Conservation (phyloP, 2,888 invertebrate species). For the Drosophila austrosaltans region DNA sequence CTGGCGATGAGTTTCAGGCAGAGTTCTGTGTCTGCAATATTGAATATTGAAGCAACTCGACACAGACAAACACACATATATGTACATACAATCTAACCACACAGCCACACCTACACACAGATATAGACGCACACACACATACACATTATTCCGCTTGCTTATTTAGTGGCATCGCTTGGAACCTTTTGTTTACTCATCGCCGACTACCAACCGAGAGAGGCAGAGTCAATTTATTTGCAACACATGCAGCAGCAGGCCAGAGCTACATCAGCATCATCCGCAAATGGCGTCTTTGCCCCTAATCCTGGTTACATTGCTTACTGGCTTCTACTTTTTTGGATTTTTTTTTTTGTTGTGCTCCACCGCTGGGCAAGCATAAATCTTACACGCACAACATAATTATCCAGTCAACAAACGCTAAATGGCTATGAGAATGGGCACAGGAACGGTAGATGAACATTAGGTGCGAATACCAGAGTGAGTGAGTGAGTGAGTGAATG, state of each 20-base stretch:
- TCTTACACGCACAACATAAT: slow-evolving; percentile 73
- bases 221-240: slow-evolving; percentile 71
- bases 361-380: slow-evolving; percentile 59
- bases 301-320: slow-evolving; percentile 51
- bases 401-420: slow-evolving; percentile 74
- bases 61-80: slow-evolving; percentile 27
- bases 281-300: slow-evolving; percentile 67
- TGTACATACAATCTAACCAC: not conserved
- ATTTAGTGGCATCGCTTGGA: slow-evolving; percentile 14
- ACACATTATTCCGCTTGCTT: slow-evolving; percentile 13
- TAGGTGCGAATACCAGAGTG: slow-evolving; percentile 21
- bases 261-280: slow-evolving; percentile 34
- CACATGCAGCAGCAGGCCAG: slow-evolving; percentile 43
- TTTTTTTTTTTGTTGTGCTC: not conserved
- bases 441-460: slow-evolving; percentile 29
- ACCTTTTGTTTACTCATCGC: slow-evolving; percentile 56
- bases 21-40: slow-evolving; percentile 67
- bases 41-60: slow-evolving; percentile 61
- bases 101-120: slow-evolving; percentile 23
- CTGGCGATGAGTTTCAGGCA: slow-evolving; percentile 16
- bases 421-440: slow-evolving; percentile 52
- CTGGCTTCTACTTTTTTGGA: not conserved
- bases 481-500: slow-evolving; percentile 30
- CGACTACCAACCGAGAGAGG: slow-evolving; percentile 45
- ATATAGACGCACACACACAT: slow-evolving; percentile 13